phyloP scores from a whole-genome alignment of 2,888 invertebrate species.

The Invenusta paracnida region DNA sequence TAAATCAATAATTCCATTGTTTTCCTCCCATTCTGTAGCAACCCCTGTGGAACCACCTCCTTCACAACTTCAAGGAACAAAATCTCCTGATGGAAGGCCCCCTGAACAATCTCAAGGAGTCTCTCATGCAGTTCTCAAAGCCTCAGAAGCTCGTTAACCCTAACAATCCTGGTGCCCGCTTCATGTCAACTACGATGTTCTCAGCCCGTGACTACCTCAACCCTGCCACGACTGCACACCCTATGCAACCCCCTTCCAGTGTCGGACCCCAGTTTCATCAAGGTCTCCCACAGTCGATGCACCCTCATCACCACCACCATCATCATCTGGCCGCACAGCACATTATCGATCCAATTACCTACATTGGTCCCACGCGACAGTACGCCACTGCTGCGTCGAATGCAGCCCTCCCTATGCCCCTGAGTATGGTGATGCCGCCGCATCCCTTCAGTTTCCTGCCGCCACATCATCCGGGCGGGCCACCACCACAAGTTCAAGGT shows the following conservation, averaged over 20 bases:
- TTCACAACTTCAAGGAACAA: slow-evolving; percentile 94
- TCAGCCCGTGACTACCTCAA: slow-evolving; percentile 85
- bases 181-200: slow-evolving; percentile 60
- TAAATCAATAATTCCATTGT: no score
- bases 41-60: slow-evolving; percentile 92
- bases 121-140: slow-evolving; percentile 84
- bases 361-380: slow-evolving; percentile 37
- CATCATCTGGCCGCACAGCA: background rate
- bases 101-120: slow-evolving; percentile 89
- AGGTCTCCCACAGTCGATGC: background rate
- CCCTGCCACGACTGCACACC: slow-evolving; percentile 64
- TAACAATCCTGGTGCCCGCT: slow-evolving; percentile 69
- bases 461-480: slow-evolving; percentile 12
- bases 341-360: slow-evolving; percentile 32
- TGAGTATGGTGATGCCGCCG: slow-evolving; percentile 87
- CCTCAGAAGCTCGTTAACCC: slow-evolving; percentile 90
- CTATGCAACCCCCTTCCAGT: background rate
- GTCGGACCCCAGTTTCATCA: background rate
- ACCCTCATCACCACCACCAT: background rate
- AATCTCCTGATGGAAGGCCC: slow-evolving; percentile 95
- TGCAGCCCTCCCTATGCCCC: slow-evolving; percentile 78
- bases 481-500: background rate
- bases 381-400: slow-evolving; percentile 53
- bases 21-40: slow-evolving; percentile 67
- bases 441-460: slow-evolving; percentile 62